Evolutionary conservation across 2,797 vertebrate genomes (phyloP).

Genomic region (Xenopus petersii): DNA sequence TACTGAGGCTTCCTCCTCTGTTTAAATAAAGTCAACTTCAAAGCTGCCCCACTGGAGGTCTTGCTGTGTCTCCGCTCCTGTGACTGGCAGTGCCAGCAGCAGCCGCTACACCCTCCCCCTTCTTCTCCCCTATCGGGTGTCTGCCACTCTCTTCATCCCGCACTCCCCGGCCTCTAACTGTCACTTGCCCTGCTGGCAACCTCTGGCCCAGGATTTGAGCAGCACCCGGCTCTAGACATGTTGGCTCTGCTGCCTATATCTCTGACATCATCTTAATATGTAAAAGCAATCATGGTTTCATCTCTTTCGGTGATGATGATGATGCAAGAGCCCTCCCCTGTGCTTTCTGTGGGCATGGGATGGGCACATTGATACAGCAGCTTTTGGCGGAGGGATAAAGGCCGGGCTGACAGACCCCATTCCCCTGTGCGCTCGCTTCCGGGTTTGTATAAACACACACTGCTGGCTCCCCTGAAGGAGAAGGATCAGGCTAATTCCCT

Average conservation of each 20-base stretch:
- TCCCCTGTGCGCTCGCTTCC: slow-evolving; percentile 54
- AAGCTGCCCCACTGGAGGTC: slow-evolving; percentile 13
- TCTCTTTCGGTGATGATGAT: background rate
- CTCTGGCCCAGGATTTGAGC: background rate
- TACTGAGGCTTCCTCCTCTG: slow-evolving; percentile 25
- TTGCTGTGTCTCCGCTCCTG: slow-evolving; percentile 2
- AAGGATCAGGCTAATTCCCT: background rate
- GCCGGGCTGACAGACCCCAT: no score
- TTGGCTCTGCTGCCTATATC: no score
- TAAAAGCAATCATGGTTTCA: no score
- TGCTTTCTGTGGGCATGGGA: background rate
- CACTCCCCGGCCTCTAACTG: background rate
- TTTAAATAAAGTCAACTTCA: slow-evolving; percentile 11
- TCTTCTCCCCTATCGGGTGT: background rate
- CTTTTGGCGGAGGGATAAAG: background rate
- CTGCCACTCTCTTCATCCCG: background rate
- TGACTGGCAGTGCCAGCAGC: slow-evolving; percentile 6
- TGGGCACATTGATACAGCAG: background rate
- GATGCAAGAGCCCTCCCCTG: background rate
- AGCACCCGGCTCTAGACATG: no score
- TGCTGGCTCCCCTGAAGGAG: background rate
- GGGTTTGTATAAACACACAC: slow-evolving; percentile 63
- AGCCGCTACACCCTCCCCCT: background rate
- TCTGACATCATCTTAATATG: no score
- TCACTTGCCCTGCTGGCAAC: background rate